Evolutionary conservation across 2,888 invertebrate species (phyloP).

Genomic region (Vesta saturnalis): DNA sequence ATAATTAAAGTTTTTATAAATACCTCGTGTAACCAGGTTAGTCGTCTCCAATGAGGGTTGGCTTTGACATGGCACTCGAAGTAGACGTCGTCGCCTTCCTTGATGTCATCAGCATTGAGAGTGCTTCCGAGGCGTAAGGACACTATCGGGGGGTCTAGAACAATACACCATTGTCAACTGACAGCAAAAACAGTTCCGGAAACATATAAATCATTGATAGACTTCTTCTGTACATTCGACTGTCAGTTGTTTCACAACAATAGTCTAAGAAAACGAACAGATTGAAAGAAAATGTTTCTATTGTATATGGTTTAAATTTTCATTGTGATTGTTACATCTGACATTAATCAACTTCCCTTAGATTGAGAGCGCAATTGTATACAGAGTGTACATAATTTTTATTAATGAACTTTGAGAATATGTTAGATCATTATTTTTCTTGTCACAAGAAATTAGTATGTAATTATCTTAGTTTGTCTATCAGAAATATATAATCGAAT

Average conservation of each 20-base stretch:
- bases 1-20: constrained; percentile 62
- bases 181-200: constrained; percentile 50
- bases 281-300: constrained; percentile 37
- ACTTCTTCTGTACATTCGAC: constrained; percentile 43
- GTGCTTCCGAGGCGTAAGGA: constrained; percentile 84
- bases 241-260: constrained; percentile 38
- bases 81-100: constrained; percentile 92
- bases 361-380: constrained; percentile 13
- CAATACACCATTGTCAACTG: constrained; percentile 49
- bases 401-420: too few species aligned
- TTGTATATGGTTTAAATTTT: constrained; percentile 23
- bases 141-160: constrained; percentile 86
- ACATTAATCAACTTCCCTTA: constrained; percentile 30
- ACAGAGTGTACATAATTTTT: too few species aligned
- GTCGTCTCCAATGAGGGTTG: constrained; percentile 85
- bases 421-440: too few species aligned
- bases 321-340: constrained; percentile 18
- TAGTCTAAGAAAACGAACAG: constrained; percentile 41
- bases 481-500: too few species aligned
- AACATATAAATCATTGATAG: constrained; percentile 56
- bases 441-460: too few species aligned
- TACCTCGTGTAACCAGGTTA: constrained; percentile 89
- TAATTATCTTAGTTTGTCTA: too few species aligned
- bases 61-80: constrained; percentile 93
- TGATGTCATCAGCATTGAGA: constrained; percentile 86